These are phyloP conservation scores for Eupithecia insigniata DNA, from an alignment of 2,888 invertebrate species.

Conservation along the genomic window DNA sequence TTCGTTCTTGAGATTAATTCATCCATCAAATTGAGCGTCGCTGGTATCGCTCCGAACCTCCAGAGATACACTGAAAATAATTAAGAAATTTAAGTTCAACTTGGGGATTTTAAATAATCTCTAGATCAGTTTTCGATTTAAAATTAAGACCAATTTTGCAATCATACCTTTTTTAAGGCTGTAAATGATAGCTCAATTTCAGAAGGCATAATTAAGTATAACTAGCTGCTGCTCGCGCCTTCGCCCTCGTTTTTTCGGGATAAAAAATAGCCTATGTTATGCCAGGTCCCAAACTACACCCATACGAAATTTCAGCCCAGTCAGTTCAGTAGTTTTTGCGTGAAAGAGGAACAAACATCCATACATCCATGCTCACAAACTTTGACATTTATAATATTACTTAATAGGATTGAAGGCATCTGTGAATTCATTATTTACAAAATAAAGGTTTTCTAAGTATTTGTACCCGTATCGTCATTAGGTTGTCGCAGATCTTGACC, in stretches of 20 bases:
- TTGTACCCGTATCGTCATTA: too few relatives aligned
- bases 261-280: too few relatives aligned
- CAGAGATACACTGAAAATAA: slow-evolving; percentile 58
- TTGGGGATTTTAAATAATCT: slow-evolving; percentile 7
- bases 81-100: slow-evolving; percentile 26
- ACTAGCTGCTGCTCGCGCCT: too few relatives aligned
- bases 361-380: too few relatives aligned
- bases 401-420: too few relatives aligned
- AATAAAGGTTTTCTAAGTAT: not conserved
- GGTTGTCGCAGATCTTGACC: too few relatives aligned
- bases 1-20: slow-evolving; percentile 55
- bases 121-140: slow-evolving; percentile 11
- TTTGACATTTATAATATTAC: too few relatives aligned
- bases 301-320: too few relatives aligned
- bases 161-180: not conserved
- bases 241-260: too few relatives aligned
- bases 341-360: too few relatives aligned
- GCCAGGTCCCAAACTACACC: too few relatives aligned
- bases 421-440: not conserved
- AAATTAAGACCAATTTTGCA: slow-evolving; percentile 9
- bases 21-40: slow-evolving; percentile 55
- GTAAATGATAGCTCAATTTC: not conserved
- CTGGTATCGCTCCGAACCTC: slow-evolving; percentile 51
- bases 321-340: too few relatives aligned
- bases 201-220: not conserved